These are phyloP conservation scores for Eilema caniola DNA, from an alignment of 2,888 invertebrate genomes.

Conservation along the genomic window DNA sequence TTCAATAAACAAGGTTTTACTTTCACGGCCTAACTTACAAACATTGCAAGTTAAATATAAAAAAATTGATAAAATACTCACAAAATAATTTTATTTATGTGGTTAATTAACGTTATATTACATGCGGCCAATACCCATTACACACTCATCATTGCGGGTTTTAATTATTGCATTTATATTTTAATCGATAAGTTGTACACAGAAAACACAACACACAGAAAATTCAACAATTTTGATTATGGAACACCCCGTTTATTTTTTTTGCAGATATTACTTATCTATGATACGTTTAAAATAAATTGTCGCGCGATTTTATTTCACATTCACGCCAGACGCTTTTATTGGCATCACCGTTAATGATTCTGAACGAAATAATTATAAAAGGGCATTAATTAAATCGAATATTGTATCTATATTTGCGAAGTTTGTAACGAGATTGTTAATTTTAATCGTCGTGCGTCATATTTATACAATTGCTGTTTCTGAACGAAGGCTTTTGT, in stretches of 20 bases:
- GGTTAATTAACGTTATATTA: background rate
- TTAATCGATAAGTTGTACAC: background rate
- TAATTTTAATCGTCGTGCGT: conserved; percentile 21
- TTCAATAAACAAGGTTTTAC: background rate
- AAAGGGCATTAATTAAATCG: conserved; percentile 37
- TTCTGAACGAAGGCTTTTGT: conserved; percentile 15
- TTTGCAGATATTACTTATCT: no score
- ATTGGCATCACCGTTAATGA: conserved; percentile 38
- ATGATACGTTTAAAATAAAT: conserved; percentile 19
- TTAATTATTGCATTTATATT: background rate
- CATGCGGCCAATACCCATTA: background rate
- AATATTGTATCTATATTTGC: conserved; percentile 31
- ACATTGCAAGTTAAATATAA: background rate
- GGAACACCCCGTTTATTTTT: background rate
- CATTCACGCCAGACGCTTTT: conserved; percentile 29
- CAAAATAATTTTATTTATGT: background rate
- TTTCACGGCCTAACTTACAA: background rate
- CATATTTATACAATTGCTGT: conserved; percentile 11
- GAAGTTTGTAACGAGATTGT: conserved; percentile 24
- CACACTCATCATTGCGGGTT: background rate
- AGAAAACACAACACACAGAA: conserved; percentile 8
- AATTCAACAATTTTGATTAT: conserved; percentile 14
- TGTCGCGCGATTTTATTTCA: conserved; percentile 20
- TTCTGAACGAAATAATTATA: conserved; percentile 45
- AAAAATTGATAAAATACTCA: background rate